Evolutionary conservation across 2,888 invertebrate species (phyloP).

Genomic region (Cepaea hortensis): DNA sequence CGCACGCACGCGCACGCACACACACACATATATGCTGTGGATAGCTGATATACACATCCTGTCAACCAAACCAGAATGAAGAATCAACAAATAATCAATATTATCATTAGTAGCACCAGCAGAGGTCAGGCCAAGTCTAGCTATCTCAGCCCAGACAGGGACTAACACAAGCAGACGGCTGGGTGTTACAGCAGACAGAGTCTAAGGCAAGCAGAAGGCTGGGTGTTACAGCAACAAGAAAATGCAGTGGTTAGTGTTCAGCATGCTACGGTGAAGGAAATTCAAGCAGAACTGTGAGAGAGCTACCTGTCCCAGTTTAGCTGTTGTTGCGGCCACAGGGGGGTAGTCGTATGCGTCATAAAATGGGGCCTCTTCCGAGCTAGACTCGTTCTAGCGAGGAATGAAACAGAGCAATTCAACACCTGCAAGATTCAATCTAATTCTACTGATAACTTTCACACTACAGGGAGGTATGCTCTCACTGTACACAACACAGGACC

Average conservation of each 20-base stretch:
- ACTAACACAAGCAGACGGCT: background rate
- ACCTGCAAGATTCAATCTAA: background rate
- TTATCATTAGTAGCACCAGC: too few species aligned
- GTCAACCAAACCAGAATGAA: too few species aligned
- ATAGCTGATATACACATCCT: too few species aligned
- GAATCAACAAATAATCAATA: too few species aligned
- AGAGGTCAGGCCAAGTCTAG: too few species aligned
- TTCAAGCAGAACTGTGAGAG: background rate
- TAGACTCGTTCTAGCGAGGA: conserved; percentile 46
- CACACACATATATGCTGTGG: too few species aligned
- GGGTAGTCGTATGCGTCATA: conserved; percentile 58
- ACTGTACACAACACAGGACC: too few species aligned
- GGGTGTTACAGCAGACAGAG: background rate
- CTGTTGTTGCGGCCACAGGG: conserved; percentile 55
- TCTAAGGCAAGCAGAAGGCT: background rate
- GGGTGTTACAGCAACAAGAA: background rate
- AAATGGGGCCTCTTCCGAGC: conserved; percentile 50
- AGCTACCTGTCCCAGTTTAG: conserved; percentile 57
- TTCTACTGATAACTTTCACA: background rate
- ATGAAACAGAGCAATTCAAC: conserved; percentile 4
- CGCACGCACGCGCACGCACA: too few species aligned
- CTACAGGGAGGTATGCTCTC: background rate
- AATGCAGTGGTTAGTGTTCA: background rate
- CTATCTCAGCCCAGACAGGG: too few species aligned
- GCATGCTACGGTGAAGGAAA: conserved; percentile 1